phyloP scores from a whole-genome alignment of 2,888 invertebrate genomes.

The Cheilosia grossa region DNA sequence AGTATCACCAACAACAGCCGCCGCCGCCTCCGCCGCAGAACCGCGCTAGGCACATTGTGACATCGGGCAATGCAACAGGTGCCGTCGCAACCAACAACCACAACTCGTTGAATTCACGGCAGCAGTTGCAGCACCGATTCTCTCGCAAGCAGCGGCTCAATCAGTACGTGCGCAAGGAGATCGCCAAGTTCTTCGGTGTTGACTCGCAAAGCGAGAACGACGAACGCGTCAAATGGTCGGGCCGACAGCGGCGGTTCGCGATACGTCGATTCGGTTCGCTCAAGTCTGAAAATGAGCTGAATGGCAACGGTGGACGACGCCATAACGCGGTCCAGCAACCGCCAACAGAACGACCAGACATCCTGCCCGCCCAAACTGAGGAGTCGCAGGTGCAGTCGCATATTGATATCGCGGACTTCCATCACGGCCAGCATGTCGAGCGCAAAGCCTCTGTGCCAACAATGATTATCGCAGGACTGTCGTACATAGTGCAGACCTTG shows the following conservation, averaged over 20 bases:
- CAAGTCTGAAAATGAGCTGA: slow-evolving; percentile 75
- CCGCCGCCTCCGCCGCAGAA: slow-evolving; percentile 56
- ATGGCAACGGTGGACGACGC: slow-evolving; percentile 50
- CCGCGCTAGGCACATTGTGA: slow-evolving; percentile 52
- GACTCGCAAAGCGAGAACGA: slow-evolving; percentile 80
- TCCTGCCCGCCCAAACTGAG: slow-evolving; percentile 80
- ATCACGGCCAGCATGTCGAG: slow-evolving; percentile 81
- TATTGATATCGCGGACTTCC: slow-evolving; percentile 76
- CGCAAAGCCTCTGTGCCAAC: slow-evolving; percentile 81
- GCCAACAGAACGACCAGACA: slow-evolving; percentile 81
- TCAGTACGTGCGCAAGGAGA: slow-evolving; percentile 80
- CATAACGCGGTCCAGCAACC: slow-evolving; percentile 72
- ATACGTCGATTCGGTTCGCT: slow-evolving; percentile 80
- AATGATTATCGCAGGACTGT: slow-evolving; percentile 81
- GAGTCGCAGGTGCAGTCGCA: slow-evolving; percentile 75
- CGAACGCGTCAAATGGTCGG: slow-evolving; percentile 81
- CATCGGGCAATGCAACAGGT: slow-evolving; percentile 33
- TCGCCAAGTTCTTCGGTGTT: slow-evolving; percentile 82
- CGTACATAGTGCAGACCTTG: slow-evolving; percentile 84
- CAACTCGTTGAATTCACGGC: slow-evolving; percentile 76
- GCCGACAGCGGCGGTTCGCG: slow-evolving; percentile 82
- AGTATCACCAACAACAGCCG: slow-evolving; percentile 55
- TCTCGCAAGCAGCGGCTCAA: slow-evolving; percentile 81
- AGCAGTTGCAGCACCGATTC: slow-evolving; percentile 76
- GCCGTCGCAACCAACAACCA: slow-evolving; percentile 46